phyloP scores from a whole-genome alignment of 2,113 vertebrate genomes.

The Seriola aureovittata region DNA sequence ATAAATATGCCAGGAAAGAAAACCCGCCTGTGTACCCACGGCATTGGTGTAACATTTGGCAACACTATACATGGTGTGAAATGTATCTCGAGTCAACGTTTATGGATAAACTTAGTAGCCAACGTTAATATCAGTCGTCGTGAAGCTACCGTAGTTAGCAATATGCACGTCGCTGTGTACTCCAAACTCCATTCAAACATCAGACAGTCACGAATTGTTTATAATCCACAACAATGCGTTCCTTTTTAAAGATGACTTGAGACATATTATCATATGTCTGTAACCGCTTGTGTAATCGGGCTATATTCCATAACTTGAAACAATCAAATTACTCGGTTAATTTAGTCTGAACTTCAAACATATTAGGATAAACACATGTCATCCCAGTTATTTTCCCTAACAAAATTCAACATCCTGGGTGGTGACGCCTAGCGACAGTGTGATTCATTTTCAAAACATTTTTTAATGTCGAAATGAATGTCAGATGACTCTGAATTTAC shows the following conservation, averaged over 20 bases:
- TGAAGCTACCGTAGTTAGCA: conserved; percentile 1
- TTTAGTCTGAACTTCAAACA: neutral
- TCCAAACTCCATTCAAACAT: conserved; percentile 22
- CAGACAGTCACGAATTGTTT: neutral
- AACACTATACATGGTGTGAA: neutral
- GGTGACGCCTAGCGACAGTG: neutral
- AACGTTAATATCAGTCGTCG: neutral
- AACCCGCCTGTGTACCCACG: fast-evolving
- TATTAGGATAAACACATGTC: neutral
- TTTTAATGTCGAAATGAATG: neutral
- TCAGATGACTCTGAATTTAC: neutral
- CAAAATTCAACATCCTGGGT: neutral
- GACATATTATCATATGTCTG: neutral
- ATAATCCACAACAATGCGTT: neutral
- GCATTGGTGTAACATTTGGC: neutral
- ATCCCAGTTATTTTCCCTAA: neutral
- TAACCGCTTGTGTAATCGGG: neutral
- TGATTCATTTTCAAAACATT: neutral
- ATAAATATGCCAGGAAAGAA: neutral
- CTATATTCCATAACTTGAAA: neutral
- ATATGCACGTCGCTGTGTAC: neutral
- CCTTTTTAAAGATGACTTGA: neutral
- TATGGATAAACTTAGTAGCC: neutral
- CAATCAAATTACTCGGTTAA: neutral
- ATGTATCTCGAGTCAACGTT: neutral